A percentile compares a stretch with the other conserved stretches of the same genome.
These are phyloP conservation scores for Therioaphis trifolii DNA, from an alignment of 2,888 invertebrate genomes.

Conservation along the genomic window DNA sequence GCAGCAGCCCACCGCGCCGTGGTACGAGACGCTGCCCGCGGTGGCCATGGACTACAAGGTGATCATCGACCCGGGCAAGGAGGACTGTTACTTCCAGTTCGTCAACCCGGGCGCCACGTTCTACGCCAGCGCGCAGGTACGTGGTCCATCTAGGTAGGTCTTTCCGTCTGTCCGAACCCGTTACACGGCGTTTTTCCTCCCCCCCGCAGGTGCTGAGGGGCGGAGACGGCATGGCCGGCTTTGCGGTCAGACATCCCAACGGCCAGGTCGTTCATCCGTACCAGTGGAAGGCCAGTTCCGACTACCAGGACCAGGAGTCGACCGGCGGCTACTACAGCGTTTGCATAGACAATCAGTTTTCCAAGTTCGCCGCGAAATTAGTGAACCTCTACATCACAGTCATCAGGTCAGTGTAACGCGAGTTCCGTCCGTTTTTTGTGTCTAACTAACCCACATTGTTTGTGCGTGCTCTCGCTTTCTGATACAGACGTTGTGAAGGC, in stretches of 20 bases:
- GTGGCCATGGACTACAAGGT: conserved; percentile 97
- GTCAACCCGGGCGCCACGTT: conserved; percentile 92
- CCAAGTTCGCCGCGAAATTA: conserved; percentile 88
- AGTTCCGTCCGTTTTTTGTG: too few relatives aligned
- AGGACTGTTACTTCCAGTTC: conserved; percentile 95
- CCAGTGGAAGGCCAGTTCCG: conserved; percentile 88
- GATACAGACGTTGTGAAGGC: too few relatives aligned
- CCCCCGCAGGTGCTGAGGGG: conserved; percentile 83
- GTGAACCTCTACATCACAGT: conserved; percentile 92
- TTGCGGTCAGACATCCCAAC: conserved; percentile 87
- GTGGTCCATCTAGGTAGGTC: conserved; percentile 61
- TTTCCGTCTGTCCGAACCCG: neutral
- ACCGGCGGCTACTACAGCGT: conserved; percentile 89
- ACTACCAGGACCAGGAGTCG: conserved; percentile 86
- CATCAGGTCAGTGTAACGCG: conserved; percentile 74
- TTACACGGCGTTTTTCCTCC: neutral
- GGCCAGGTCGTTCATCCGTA: conserved; percentile 89
- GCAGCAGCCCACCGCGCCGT: conserved; percentile 74
- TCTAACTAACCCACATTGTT: too few relatives aligned
- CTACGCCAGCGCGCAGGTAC: conserved; percentile 93
- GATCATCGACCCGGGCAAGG: conserved; percentile 92
- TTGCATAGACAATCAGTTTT: conserved; percentile 93
- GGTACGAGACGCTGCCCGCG: conserved; percentile 89
- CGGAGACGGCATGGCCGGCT: conserved; percentile 93
- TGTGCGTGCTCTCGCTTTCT: too few relatives aligned